phyloP scores from a whole-genome alignment of 2,113 vertebrate species.

The Myanophis thanlyinensis region DNA sequence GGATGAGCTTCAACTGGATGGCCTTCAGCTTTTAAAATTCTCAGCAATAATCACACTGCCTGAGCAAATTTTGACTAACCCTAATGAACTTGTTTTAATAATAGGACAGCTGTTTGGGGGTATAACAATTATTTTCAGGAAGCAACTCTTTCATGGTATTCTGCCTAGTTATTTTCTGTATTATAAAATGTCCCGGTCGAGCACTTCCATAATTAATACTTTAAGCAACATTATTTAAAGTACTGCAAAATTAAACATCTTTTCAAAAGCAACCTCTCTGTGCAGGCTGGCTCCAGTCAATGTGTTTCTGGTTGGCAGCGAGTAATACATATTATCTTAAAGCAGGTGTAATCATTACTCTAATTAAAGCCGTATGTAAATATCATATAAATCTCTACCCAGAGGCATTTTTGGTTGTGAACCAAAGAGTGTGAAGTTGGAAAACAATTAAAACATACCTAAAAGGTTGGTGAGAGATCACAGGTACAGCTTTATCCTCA shows the following conservation, averaged over 20 bases:
- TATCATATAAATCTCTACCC: constrained; percentile 45
- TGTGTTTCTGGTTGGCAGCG: constrained; percentile 17
- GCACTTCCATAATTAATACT: not conserved
- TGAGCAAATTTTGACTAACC: not conserved
- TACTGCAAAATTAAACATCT: constrained; percentile 10
- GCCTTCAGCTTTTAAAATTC: not conserved
- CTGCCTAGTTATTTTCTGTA: not conserved
- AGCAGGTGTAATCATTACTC: constrained; percentile 42
- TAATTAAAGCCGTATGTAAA: constrained; percentile 53
- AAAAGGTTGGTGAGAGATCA: not conserved
- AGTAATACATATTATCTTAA: constrained; percentile 47
- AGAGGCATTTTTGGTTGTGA: constrained; percentile 42
- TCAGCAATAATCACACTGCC: not conserved
- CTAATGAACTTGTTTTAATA: not conserved
- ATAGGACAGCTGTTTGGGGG: not conserved
- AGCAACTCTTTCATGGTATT: not conserved
- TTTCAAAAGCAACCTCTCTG: not conserved
- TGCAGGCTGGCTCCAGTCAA: constrained; percentile 23
- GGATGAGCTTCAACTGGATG: not conserved
- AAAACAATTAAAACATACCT: not conserved
- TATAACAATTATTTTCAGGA: not conserved
- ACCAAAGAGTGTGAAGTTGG: constrained; percentile 34
- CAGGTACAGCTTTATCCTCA: constrained; percentile 19
- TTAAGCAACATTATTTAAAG: not conserved
- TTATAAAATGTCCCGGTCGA: not conserved